Evolutionary conservation across 2,797 vertebrate species (phyloP).

Genomic region (Cyprinella venusta): DNA sequence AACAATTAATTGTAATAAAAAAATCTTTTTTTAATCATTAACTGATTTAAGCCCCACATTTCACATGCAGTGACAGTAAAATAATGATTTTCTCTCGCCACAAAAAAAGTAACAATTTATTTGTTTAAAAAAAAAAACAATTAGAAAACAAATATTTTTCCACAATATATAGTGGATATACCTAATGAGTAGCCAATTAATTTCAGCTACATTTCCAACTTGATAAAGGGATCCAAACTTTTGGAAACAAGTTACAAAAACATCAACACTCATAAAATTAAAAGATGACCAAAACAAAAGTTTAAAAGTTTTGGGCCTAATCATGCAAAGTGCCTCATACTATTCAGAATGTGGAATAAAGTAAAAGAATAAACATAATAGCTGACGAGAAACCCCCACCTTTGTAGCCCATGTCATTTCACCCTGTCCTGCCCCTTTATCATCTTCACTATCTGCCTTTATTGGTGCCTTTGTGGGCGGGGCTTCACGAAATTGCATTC

Average conservation of each 20-base stretch:
- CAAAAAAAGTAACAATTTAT: neutral
- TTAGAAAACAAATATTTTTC: neutral
- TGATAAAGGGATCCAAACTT: too few relatives aligned
- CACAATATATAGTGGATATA: neutral
- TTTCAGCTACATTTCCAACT: neutral
- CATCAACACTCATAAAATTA: neutral
- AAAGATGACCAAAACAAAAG: neutral
- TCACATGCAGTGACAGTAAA: neutral
- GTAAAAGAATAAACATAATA: neutral
- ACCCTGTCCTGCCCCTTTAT: constrained; percentile 78
- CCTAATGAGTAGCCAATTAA: neutral
- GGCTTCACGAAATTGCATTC: constrained; percentile 79
- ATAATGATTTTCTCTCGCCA: neutral
- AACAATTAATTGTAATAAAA: neutral
- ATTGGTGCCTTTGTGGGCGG: constrained; percentile 62
- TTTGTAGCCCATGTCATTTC: constrained; percentile 88
- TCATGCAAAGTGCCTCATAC: neutral
- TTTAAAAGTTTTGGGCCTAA: neutral
- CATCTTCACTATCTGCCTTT: constrained; percentile 86
- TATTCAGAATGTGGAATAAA: neutral
- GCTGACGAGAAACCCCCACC: constrained; percentile 71
- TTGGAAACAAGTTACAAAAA: neutral
- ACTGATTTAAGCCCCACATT: neutral
- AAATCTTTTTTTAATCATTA: neutral
- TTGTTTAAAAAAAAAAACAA: neutral